A percentile compares a stretch with the other conserved stretches of the same genome.
phyloP scores from a whole-genome alignment of 2,797 vertebrate species.

The Coranthus polyacanthus region DNA sequence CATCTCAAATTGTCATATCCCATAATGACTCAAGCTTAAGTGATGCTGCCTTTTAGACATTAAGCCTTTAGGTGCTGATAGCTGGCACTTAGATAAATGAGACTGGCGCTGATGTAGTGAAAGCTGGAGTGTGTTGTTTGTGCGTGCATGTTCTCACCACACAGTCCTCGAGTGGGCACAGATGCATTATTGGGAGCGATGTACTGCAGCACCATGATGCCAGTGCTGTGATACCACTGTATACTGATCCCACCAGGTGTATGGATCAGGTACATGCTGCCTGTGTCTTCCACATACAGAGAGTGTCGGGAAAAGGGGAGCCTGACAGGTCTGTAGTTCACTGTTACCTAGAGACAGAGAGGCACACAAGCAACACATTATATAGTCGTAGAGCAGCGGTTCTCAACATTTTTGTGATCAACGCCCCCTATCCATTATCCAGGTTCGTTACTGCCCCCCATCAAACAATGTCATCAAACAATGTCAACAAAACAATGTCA shows the following conservation, averaged over 20 bases:
- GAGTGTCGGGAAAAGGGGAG: constrained; percentile 91
- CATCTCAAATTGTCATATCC: constrained; percentile 58
- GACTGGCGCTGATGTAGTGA: constrained; percentile 40
- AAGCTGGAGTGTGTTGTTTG: constrained; percentile 10
- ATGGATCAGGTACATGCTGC: constrained; percentile 93
- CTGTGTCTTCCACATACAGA: constrained; percentile 93
- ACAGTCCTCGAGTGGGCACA: constrained; percentile 91
- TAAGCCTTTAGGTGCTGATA: constrained; percentile 50
- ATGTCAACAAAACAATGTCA: no score
- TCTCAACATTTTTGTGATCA: no score
- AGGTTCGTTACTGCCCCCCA: no score
- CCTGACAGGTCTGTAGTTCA: constrained; percentile 89
- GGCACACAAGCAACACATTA: neutral
- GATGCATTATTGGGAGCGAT: constrained; percentile 85
- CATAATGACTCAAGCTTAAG: constrained; percentile 50
- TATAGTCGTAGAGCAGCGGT: no score
- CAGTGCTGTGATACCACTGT: constrained; percentile 98
- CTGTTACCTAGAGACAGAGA: constrained; percentile 85
- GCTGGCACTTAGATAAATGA: constrained; percentile 54
- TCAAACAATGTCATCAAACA: no score
- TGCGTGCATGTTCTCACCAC: constrained; percentile 87
- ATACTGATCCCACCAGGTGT: constrained; percentile 93
- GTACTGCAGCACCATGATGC: constrained; percentile 95
- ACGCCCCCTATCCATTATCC: no score
- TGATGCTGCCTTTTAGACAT: constrained; percentile 48